Evolutionary conservation across 2,888 invertebrate species (phyloP).

Genomic region (Phyto melanocephala): DNA sequence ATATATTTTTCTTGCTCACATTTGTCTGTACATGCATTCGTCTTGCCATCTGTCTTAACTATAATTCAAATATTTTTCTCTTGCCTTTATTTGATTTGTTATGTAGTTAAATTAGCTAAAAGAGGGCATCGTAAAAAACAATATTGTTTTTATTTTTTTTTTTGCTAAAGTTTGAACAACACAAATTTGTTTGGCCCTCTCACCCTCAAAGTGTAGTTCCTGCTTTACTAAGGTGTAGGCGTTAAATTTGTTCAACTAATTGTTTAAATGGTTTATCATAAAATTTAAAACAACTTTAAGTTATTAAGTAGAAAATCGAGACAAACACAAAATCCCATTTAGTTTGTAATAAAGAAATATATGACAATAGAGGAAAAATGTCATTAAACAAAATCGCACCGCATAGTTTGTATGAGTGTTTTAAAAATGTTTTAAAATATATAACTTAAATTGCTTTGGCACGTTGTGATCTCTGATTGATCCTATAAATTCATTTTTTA

Average conservation of each 20-base stretch:
- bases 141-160: background rate
- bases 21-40: background rate
- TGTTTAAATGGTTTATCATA: slow-evolving; percentile 58
- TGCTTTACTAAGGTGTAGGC: slow-evolving; percentile 38
- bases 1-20: background rate
- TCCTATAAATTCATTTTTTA: slow-evolving; percentile 52
- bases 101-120: background rate
- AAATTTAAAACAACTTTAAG: slow-evolving; percentile 22
- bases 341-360: slow-evolving; percentile 3
- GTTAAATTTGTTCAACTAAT: slow-evolving; percentile 63
- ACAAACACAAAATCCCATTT: background rate
- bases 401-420: background rate
- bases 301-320: background rate
- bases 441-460: slow-evolving; percentile 55
- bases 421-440: slow-evolving; percentile 19
- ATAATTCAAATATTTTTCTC: background rate
- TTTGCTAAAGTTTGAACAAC: slow-evolving; percentile 1
- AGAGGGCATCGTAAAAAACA: slow-evolving; percentile 3
- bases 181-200: slow-evolving; percentile 14
- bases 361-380: slow-evolving; percentile 29
- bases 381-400: background rate
- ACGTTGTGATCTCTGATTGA: slow-evolving; percentile 54
- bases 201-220: background rate
- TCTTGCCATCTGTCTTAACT: background rate
- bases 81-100: background rate